These are phyloP conservation scores for Sandelia bainsii DNA, from an alignment of 2,797 vertebrate genomes.

Conservation along the genomic window DNA sequence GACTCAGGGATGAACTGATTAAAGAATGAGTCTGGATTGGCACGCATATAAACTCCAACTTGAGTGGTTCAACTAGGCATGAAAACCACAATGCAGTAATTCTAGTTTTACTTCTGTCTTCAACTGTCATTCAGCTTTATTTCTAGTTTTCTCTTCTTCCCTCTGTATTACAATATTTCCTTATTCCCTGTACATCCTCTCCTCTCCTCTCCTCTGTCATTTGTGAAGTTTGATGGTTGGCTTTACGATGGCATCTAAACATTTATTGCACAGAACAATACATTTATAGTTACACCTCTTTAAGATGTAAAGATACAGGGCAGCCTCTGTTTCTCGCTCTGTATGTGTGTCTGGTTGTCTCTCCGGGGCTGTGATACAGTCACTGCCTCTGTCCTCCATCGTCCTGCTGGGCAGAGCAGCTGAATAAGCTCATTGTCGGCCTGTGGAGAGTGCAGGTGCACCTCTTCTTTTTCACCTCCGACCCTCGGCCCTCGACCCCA, in stretches of 20 bases:
- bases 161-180: too few relatives aligned
- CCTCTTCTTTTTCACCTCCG: constrained; percentile 83
- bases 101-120: too few relatives aligned
- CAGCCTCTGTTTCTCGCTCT: constrained; percentile 12
- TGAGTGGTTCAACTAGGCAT: too few relatives aligned
- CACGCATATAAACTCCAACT: too few relatives aligned
- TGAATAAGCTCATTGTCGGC: constrained; percentile 82
- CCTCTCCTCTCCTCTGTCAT: not conserved
- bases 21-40: too few relatives aligned
- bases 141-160: too few relatives aligned
- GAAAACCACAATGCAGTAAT: too few relatives aligned
- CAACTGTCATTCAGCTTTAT: too few relatives aligned
- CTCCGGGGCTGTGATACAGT: constrained; percentile 20
- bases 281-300: constrained; percentile 12
- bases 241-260: constrained; percentile 5
- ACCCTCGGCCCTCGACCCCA: constrained; percentile 82
- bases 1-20: too few relatives aligned
- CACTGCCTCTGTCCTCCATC: constrained; percentile 46
- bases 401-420: constrained; percentile 61
- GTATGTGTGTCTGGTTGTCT: constrained; percentile 20
- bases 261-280: constrained; percentile 9
- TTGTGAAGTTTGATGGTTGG: not conserved
- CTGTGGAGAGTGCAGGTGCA: constrained; percentile 79
- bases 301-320: constrained; percentile 16
- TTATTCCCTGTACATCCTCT: too few relatives aligned